Conservation (phyloP, 2,888 invertebrate genomes). For the Microctonus aethiopoides region DNA sequence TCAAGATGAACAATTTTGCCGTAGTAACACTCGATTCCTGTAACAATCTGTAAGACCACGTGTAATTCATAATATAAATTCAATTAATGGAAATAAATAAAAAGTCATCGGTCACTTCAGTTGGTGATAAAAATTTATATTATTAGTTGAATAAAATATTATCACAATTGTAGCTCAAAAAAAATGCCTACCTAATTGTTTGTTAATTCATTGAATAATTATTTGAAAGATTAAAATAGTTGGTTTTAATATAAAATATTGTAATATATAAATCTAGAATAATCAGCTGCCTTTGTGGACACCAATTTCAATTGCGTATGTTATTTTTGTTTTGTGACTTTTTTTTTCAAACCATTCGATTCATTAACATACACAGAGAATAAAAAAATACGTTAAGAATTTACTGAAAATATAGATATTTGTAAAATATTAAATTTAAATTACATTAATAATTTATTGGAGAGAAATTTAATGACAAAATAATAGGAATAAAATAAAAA, state of each 20-base stretch:
- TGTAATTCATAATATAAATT: constrained; percentile 22
- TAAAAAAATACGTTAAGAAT: neutral
- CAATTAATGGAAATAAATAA: neutral
- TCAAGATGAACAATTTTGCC: neutral
- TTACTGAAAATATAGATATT: constrained; percentile 1
- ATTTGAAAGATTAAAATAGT: neutral
- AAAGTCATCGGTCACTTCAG: too few species aligned
- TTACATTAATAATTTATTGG: neutral
- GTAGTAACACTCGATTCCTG: neutral
- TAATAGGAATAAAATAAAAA: too few species aligned
- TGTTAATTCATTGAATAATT: too few species aligned
- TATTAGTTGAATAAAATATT: too few species aligned
- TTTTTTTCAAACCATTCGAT: neutral
- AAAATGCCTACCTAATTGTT: too few species aligned
- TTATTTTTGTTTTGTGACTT: neutral
- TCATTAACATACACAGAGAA: neutral
- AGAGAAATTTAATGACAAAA: neutral
- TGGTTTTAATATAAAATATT: neutral
- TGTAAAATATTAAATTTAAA: neutral
- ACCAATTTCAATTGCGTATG: constrained; percentile 50
- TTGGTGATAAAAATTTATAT: too few species aligned
- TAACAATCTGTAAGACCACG: constrained; percentile 20
- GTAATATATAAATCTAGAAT: constrained; percentile 43
- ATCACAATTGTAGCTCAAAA: too few species aligned
- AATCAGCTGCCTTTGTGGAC: constrained; percentile 65